Evolutionary conservation across 2,113 vertebrate genomes (phyloP).

Genomic region (Aldabrachelys gigantea): DNA sequence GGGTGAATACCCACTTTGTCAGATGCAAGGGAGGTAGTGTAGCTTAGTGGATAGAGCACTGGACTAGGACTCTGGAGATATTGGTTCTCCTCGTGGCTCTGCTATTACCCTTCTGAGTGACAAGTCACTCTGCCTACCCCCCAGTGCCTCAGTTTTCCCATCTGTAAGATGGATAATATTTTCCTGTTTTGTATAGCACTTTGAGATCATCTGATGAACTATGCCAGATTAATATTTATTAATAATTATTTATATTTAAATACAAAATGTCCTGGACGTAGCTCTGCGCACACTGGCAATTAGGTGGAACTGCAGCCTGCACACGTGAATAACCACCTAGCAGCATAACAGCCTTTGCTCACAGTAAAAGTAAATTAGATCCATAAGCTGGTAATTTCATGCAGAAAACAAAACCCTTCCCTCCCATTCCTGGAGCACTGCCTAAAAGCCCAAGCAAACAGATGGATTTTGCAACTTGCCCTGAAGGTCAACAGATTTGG

Average conservation of each 20-base stretch:
- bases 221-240: neutral
- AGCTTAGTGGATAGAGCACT: neutral
- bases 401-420: neutral
- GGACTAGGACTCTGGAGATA: neutral
- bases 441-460: neutral
- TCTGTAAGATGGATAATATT: neutral
- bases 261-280: neutral
- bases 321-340: neutral
- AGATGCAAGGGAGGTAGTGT: too few relatives aligned
- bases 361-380: neutral
- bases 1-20: too few relatives aligned
- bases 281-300: neutral
- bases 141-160: neutral
- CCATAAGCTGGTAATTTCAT: neutral
- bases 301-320: neutral
- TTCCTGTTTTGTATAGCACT: neutral
- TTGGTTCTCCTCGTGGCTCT: neutral
- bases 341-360: neutral
- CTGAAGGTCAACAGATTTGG: neutral
- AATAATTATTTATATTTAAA: neutral
- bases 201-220: neutral
- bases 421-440: neutral
- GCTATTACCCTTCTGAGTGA: neutral
- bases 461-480: rapidly evolving
- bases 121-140: neutral